These are phyloP conservation scores for Zygogramma bicolorata DNA, from an alignment of 2,888 invertebrate genomes.

Conservation along the genomic window DNA sequence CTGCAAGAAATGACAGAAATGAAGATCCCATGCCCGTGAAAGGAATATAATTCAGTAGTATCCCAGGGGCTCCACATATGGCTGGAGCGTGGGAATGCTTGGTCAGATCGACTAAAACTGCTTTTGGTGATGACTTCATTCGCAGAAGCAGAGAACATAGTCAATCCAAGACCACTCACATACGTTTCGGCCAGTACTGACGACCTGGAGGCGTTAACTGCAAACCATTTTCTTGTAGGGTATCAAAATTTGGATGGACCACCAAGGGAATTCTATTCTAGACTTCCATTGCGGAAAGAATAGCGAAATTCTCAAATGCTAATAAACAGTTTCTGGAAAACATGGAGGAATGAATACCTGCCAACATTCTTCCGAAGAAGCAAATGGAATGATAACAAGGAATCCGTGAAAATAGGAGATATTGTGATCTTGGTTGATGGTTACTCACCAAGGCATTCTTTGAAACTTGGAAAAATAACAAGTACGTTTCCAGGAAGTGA, in stretches of 20 bases:
- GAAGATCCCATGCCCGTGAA: background rate
- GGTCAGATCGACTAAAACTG: background rate
- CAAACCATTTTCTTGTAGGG: no score
- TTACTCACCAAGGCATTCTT: no score
- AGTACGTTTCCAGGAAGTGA: no score
- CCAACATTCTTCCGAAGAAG: slow-evolving; percentile 7
- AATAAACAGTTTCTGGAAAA: slow-evolving; percentile 34
- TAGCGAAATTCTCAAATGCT: slow-evolving; percentile 10
- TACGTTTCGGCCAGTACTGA: slow-evolving; percentile 5
- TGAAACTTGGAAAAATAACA: no score
- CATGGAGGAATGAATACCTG: slow-evolving; percentile 41
- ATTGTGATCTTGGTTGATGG: background rate
- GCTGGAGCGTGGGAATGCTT: background rate
- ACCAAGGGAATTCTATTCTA: background rate
- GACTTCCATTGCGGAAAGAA: background rate
- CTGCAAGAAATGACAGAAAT: background rate
- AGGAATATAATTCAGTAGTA: background rate
- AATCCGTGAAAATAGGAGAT: background rate
- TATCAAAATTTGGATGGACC: no score
- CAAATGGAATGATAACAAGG: background rate
- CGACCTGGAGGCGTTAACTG: slow-evolving; percentile 15
- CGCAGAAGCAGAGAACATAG: background rate
- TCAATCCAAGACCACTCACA: slow-evolving; percentile 16
- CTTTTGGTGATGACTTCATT: background rate
- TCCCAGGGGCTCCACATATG: background rate